A percentile compares a stretch with the other conserved stretches of the same genome.
Conservation (phyloP, 2,888 invertebrate species). For the Invenusta paracnida region DNA sequence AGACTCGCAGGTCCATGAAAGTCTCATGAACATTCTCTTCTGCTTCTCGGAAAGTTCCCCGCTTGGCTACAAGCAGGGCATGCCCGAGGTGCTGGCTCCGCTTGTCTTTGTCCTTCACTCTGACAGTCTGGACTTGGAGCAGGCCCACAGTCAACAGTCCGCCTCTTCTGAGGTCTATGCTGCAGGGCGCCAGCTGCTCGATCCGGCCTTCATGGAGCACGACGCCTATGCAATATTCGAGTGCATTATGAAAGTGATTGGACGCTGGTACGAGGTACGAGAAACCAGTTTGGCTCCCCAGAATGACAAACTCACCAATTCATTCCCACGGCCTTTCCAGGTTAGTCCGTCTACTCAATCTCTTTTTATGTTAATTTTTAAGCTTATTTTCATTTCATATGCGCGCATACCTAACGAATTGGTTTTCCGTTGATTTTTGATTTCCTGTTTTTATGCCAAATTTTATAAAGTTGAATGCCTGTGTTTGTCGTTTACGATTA, state of each 20-base stretch:
- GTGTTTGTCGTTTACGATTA: no score
- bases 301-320: neutral
- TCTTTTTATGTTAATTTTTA: no score
- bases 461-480: no score
- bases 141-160: slow-evolving; percentile 64
- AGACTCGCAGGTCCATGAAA: slow-evolving; percentile 67
- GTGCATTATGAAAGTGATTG: slow-evolving; percentile 61
- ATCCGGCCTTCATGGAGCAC: slow-evolving; percentile 71
- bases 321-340: neutral
- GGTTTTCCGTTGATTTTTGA: no score
- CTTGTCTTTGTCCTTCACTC: slow-evolving; percentile 72
- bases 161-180: slow-evolving; percentile 45
- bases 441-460: no score
- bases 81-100: slow-evolving; percentile 80
- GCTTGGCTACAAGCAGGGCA: slow-evolving; percentile 65
- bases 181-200: slow-evolving; percentile 62
- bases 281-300: neutral
- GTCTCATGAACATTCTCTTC: slow-evolving; percentile 69
- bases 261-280: slow-evolving; percentile 62
- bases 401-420: no score
- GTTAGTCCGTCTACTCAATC: no score
- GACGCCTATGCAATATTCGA: slow-evolving; percentile 68
- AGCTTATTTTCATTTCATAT: no score
- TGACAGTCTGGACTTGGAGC: slow-evolving; percentile 70
- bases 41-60: slow-evolving; percentile 62